Percentiles rank a stretch among this genome's conserved stretches.
phyloP scores from a whole-genome alignment of 2,888 invertebrate genomes.

The Lacanobia wlatinum region DNA sequence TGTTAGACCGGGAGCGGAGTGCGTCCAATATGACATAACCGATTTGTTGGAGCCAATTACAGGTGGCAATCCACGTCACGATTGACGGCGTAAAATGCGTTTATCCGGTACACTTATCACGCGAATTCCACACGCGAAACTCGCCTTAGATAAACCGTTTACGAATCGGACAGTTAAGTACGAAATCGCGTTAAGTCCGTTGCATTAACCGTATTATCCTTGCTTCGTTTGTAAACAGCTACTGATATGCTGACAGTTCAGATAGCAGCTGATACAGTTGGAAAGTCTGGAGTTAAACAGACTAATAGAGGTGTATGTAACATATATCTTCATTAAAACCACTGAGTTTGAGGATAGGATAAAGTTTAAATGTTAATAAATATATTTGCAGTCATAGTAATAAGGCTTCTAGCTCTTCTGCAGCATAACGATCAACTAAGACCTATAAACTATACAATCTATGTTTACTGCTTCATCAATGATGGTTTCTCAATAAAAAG shows the following conservation, averaged over 20 bases:
- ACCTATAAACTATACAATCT: constrained; percentile 4
- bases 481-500: constrained; percentile 24
- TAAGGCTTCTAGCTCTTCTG: not conserved
- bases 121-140: constrained; percentile 72
- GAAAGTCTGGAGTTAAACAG: constrained; percentile 21
- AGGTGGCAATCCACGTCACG: constrained; percentile 70
- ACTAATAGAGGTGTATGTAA: constrained; percentile 15
- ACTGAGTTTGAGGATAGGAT: not conserved
- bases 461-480: constrained; percentile 4
- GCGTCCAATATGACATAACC: constrained; percentile 76
- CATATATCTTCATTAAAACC: constrained; percentile 30
- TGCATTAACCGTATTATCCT: constrained; percentile 65
- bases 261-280: constrained; percentile 33
- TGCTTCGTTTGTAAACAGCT: constrained; percentile 49
- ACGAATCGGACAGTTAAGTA: constrained; percentile 61
- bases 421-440: not conserved
- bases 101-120: constrained; percentile 76
- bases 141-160: constrained; percentile 56
- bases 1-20: constrained; percentile 41
- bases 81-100: constrained; percentile 74
- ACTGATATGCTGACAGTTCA: constrained; percentile 51
- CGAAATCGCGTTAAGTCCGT: constrained; percentile 61
- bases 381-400: not conserved
- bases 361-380: constrained; percentile 1
- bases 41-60: constrained; percentile 75